Percentiles rank a stretch among this genome's conserved stretches.
These are phyloP conservation scores for Saguinus oedipus DNA, from an alignment of 2,797 vertebrate genomes.

Conservation along the genomic window DNA sequence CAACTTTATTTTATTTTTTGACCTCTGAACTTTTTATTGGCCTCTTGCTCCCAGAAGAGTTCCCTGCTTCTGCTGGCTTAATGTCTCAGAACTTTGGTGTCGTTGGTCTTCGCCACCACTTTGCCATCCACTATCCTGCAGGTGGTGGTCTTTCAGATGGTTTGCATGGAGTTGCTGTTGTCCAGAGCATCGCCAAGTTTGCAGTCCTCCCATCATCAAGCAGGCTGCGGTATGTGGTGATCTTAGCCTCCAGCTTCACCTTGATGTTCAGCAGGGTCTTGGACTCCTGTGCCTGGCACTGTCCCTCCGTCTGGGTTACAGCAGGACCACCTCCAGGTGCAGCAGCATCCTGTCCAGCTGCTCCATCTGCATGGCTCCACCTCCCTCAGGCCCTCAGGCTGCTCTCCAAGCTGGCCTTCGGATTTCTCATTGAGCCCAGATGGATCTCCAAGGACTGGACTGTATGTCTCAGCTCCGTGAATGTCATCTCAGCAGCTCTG, in stretches of 20 bases:
- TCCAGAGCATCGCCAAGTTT: no score
- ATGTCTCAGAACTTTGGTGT: not conserved
- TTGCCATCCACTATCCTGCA: not conserved
- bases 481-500: slow-evolving; percentile 84
- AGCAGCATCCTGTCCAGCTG: not conserved
- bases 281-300: not conserved
- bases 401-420: no score
- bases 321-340: not conserved
- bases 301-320: not conserved
- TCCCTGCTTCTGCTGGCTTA: no score
- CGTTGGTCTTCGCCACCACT: not conserved
- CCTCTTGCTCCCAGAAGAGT: not conserved
- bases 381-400: no score
- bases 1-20: not conserved
- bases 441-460: slow-evolving; percentile 91
- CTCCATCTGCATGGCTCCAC: not conserved
- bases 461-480: slow-evolving; percentile 88
- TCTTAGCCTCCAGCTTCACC: no score
- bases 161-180: no score
- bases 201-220: no score
- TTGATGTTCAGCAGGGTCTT: no score
- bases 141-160: not conserved
- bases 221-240: no score
- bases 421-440: slow-evolving; percentile 79
- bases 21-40: not conserved